Evolutionary conservation across 2,113 vertebrate species (phyloP).

Genomic region (Sander vitreus): DNA sequence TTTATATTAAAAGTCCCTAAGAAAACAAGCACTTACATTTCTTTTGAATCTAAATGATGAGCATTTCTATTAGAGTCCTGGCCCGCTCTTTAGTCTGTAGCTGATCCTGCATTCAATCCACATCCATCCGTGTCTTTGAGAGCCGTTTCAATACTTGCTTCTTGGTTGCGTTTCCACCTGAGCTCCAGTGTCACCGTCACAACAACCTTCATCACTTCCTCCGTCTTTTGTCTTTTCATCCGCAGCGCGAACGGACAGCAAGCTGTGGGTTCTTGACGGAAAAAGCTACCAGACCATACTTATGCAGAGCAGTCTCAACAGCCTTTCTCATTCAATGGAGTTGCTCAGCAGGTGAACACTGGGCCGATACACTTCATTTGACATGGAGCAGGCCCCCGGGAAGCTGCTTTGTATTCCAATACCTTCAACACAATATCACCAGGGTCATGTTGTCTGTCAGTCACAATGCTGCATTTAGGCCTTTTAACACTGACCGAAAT

Average conservation of each 20-base stretch:
- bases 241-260: slow-evolving; percentile 79
- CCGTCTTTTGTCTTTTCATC: slow-evolving; percentile 57
- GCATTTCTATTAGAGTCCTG: not conserved
- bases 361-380: slow-evolving; percentile 8
- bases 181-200: slow-evolving; percentile 18
- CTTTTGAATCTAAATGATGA: not conserved
- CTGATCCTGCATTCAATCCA: not conserved
- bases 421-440: not conserved
- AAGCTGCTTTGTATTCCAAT: slow-evolving; percentile 33
- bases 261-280: slow-evolving; percentile 84
- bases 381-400: not conserved
- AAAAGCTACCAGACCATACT: slow-evolving; percentile 80
- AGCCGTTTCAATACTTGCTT: not conserved
- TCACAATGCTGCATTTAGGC: not conserved
- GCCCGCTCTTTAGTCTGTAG: not conserved
- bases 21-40: slow-evolving; percentile 4
- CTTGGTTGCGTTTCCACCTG: slow-evolving; percentile 15
- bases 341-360: slow-evolving; percentile 80
- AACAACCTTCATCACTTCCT: slow-evolving; percentile 35
- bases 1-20: slow-evolving; percentile 41
- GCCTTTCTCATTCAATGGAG: slow-evolving; percentile 73
- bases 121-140: slow-evolving; percentile 18
- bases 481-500: not conserved
- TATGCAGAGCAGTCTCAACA: slow-evolving; percentile 73
- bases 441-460: slow-evolving; percentile 11